A percentile compares a stretch with the other conserved stretches of the same genome.
Conservation (phyloP, 2,888 invertebrate species). For the Pseudococcus jackbeardsleyi region DNA sequence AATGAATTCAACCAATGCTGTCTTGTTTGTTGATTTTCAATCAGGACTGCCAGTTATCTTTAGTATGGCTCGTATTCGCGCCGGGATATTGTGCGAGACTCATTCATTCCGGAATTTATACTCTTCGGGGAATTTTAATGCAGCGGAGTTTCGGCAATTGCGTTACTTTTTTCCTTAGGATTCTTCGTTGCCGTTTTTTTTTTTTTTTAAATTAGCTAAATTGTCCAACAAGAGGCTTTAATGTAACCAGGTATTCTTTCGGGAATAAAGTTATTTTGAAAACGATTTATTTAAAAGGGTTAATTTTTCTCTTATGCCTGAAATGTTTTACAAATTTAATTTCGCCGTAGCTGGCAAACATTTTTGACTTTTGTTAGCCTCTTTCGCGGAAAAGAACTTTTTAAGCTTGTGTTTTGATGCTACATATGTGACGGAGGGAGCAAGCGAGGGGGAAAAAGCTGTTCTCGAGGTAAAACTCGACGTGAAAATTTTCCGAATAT, state of each 20-base stretch:
- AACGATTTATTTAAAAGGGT: conserved; percentile 54
- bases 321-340: conserved; percentile 30
- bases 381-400: background rate
- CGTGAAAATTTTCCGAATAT: background rate
- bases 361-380: conserved; percentile 40
- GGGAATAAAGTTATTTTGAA: conserved; percentile 53
- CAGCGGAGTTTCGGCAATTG: conserved; percentile 47
- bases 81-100: conserved; percentile 30
- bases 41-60: conserved; percentile 54
- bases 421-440: background rate
- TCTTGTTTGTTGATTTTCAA: conserved; percentile 54
- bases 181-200: background rate
- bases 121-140: conserved; percentile 45
- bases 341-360: background rate
- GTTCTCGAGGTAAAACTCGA: background rate
- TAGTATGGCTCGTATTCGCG: conserved; percentile 11
- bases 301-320: conserved; percentile 35
- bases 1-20: conserved; percentile 34
- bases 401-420: too few relatives aligned
- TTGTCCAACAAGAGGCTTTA: conserved; percentile 46
- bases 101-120: conserved; percentile 42
- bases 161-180: background rate
- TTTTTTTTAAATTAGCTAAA: conserved; percentile 48
- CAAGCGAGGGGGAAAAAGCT: background rate
- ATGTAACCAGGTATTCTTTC: conserved; percentile 44